Evolutionary conservation across 2,113 vertebrate species (phyloP), one percentile per base, ranked within the genome.

Genomic region (Sander vitreus): DNA sequence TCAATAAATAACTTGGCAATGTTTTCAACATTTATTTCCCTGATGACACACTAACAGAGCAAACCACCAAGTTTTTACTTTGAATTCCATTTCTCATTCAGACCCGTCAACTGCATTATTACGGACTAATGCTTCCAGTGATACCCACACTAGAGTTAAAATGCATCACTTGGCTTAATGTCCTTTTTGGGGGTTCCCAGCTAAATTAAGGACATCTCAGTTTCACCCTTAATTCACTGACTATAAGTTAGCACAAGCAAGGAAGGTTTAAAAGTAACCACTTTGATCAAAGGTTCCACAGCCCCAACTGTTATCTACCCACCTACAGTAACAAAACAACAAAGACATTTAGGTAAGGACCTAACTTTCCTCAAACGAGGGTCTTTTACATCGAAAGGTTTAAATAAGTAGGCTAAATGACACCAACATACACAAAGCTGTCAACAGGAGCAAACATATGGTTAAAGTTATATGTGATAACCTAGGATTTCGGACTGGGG

Each of bases 361-460:
- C n/a, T 9, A 8, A 60, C 64, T 15, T 39, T 45, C 13, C 58
- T 43, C 47, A 53, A 12, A 19, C 2, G 1, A 15, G 8, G 54
- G 9, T 66, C 54, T 8, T 48, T 10, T 8, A 27, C 12, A 30
- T 19, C 25, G 15, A 70, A 47, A 47, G 3, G 16, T 0, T 48
- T 48, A 6, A 79, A 12, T 14, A 54, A 10, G 67, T 25, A 39
- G 39, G 39, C 1, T 9, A 39, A 66, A 45, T 2, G 54, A 73
- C n/a, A 43, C 36, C 23, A 74, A 70, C 30, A 53, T 50, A 33
- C 69, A 81, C 39, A 78, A 59, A 58, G 59, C 73, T 63, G 73
- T 54, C 57, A 30, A 71, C 73, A 55, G 10, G 14, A 10, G 3
- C 48, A 73, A 75, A 81, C 75, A 53, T 75, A 65, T 64, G 73